These are phyloP conservation scores for Cylas formicarius DNA, from an alignment of 1,140 invertebrate genomes.

Conservation along the genomic window DNA sequence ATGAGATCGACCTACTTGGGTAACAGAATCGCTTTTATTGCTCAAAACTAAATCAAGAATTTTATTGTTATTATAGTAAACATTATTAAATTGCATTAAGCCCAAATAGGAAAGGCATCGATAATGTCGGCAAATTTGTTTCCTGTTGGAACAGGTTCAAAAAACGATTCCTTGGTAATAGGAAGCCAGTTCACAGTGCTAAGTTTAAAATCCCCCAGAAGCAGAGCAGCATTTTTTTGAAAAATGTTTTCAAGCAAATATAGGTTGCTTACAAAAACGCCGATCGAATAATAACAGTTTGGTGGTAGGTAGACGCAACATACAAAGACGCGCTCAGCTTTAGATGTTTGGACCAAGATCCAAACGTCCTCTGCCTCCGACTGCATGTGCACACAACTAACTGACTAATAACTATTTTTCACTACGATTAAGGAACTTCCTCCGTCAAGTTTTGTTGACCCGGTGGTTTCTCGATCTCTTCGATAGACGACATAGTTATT, in stretches of 20 bases:
- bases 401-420: not conserved
- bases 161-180: not conserved
- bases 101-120: too few species aligned
- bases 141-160: too few species aligned
- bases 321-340: not conserved
- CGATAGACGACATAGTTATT: constrained; percentile 4
- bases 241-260: constrained; percentile 1
- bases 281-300: not conserved
- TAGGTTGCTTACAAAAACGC: not conserved
- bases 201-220: constrained; percentile 6
- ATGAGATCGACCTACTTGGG: too few species aligned
- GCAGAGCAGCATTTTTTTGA: not conserved
- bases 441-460: constrained; percentile 7
- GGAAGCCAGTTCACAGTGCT: not conserved
- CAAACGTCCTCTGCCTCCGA: constrained; percentile 9
- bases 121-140: too few species aligned
- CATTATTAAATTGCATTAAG: too few species aligned
- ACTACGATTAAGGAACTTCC: constrained; percentile 2
- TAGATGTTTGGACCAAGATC: not conserved
- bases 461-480: constrained; percentile 1
- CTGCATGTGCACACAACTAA: not conserved
- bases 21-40: too few species aligned
- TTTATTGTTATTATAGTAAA: too few species aligned
- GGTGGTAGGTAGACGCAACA: constrained; percentile 6
- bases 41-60: too few species aligned